Evolutionary conservation across 2,888 invertebrate species (phyloP).

Genomic region (Timema cristinae): DNA sequence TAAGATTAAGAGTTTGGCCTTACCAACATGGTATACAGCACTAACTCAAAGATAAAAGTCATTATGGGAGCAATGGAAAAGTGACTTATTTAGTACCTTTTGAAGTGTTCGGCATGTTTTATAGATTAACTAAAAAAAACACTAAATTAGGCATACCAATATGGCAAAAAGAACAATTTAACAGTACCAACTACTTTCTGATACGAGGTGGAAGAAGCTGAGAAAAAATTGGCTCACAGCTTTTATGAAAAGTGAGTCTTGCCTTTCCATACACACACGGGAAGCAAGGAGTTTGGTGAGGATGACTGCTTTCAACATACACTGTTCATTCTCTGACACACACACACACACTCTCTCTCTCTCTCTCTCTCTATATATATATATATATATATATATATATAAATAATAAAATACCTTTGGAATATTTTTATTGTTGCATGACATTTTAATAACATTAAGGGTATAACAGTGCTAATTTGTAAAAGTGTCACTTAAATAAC

Average conservation of each 20-base stretch:
- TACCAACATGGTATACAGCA: too few species aligned
- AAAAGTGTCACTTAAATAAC: too few species aligned
- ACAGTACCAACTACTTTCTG: conserved; percentile 21
- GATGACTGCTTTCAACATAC: conserved; percentile 29
- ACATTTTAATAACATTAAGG: too few species aligned
- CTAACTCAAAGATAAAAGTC: background rate
- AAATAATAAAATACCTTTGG: too few species aligned
- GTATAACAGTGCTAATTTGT: too few species aligned
- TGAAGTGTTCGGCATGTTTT: conserved; percentile 21
- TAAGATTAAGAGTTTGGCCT: too few species aligned
- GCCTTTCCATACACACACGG: conserved; percentile 30
- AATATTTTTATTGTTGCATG: too few species aligned
- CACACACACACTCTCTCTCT: too few species aligned
- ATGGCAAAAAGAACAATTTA: conserved; percentile 29
- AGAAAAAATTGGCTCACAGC: conserved; percentile 29
- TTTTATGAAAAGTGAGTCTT: conserved; percentile 30
- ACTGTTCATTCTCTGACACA: background rate
- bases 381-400: too few species aligned
- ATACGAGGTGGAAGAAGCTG: conserved; percentile 20
- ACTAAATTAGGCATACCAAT: conserved; percentile 31
- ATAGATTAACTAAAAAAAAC: conserved; percentile 29
- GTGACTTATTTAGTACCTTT: conserved; percentile 30
- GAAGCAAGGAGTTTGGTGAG: conserved; percentile 33
- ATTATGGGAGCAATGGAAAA: conserved; percentile 31
- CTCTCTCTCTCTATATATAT: too few species aligned